Percentiles rank a stretch among this genome's conserved stretches.
Evolutionary conservation across 2,113 vertebrate genomes (phyloP).

Genomic region (Opisthocomus hoazin): DNA sequence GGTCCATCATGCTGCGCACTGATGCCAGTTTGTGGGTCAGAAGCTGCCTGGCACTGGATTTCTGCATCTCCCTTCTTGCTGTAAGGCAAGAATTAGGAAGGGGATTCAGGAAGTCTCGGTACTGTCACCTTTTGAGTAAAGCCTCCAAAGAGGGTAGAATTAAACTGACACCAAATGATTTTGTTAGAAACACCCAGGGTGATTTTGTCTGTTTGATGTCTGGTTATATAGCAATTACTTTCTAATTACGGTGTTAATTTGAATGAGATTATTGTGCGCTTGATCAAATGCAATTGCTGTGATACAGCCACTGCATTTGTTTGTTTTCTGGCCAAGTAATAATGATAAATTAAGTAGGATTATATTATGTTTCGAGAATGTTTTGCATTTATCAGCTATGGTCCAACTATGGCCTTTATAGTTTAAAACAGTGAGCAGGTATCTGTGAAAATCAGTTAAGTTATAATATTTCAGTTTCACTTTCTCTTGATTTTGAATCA

Average conservation of each 20-base stretch:
- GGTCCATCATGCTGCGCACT: accelerated
- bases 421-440: not conserved
- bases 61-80: not conserved
- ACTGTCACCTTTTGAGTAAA: not conserved
- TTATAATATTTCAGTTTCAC: not conserved
- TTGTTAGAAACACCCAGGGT: constrained; percentile 27
- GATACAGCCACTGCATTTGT: constrained; percentile 3
- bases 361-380: constrained; percentile 2
- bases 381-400: not conserved
- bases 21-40: not conserved
- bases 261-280: constrained; percentile 30
- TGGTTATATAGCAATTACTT: constrained; percentile 39
- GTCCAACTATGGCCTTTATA: not conserved
- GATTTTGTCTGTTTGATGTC: constrained; percentile 51
- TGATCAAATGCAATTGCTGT: constrained; percentile 28
- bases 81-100: not conserved
- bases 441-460: not conserved
- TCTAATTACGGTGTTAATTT: constrained; percentile 39
- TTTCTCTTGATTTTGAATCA: not conserved
- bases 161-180: not conserved
- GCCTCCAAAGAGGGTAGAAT: not conserved
- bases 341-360: not conserved
- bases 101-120: not conserved
- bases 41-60: not conserved
- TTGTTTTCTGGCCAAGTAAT: constrained; percentile 50